Base-by-base conservation (phyloP, 23 tunicate species). In the Clavelina lepadiformis region DNA sequence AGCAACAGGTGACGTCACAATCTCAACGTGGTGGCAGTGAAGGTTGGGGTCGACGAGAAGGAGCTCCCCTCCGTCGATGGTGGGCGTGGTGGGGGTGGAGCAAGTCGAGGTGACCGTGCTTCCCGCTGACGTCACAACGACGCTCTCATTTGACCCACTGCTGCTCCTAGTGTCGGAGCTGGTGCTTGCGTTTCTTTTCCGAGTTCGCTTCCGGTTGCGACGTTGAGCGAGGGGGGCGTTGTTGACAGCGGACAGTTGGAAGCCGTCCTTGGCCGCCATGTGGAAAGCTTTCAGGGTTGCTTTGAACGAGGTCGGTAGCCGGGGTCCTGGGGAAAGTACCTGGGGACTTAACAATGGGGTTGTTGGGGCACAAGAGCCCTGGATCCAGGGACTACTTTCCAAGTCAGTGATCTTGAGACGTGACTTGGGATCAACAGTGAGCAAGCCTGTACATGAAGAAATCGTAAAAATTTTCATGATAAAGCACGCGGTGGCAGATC, bases 181-280 rank as follows among this genome's bases (percentile, higher is more conserved):
- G 28, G 68, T 60, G 49, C 83, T 63, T 3, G 68, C 73, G 37
- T 76, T 81, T 50, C 74, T 51, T 26, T 68, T 65, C 19, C 80
- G 49, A 34, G 77, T 69, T 26, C 79, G 61, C 55, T 77, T 77
- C 61, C 76, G 63, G 51, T 84, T 52, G 18, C 97, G 81, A 19
- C 97, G 77, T 55, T 89, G 63, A 1, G 97, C 97, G 28, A 89
- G 72, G 3, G 88, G 83, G 18, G 97, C 97, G 75, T 89, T 81
- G 63, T 63, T 76, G 35, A 89, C 97, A 0, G 73, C 79, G 18
- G 89, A 69, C 15, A 89, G 75, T 58, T 89, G 83, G 72, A 89
- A 89, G 0, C 83, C 89, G 41, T 72, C 72, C 26, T 75, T 75
- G 0, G 75, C 56, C 53, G 83, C 87, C 41, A 73, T 51, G 69